These are phyloP conservation scores for Xenops minutus DNA, from an alignment of 2,797 vertebrate species.

Conservation along the genomic window DNA sequence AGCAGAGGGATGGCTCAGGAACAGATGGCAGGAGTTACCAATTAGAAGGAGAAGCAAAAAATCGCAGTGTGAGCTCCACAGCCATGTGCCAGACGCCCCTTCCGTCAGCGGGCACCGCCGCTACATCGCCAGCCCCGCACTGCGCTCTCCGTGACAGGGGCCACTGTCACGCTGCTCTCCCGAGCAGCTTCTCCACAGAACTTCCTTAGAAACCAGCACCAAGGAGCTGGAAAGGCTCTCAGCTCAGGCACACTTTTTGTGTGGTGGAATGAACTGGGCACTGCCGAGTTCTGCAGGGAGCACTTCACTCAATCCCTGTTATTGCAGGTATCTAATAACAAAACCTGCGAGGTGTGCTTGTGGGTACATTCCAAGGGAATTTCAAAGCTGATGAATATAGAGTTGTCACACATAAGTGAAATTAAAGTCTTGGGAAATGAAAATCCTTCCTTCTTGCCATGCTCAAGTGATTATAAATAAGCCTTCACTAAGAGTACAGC, in stretches of 20 bases:
- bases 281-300: neutral
- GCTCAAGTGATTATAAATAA: neutral
- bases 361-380: neutral
- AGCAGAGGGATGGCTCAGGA: conserved; percentile 9
- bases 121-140: neutral
- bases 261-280: neutral
- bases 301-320: neutral
- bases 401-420: neutral
- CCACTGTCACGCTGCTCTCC: neutral
- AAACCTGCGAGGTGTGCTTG: neutral
- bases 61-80: neutral
- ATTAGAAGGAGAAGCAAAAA: conserved; percentile 18
- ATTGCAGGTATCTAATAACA: neutral
- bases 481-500: neutral
- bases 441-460: neutral
- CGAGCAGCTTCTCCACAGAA: neutral
- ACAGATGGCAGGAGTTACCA: conserved; percentile 53
- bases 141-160: neutral
- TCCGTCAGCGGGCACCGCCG: neutral
- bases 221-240: neutral
- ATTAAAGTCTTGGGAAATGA: neutral
- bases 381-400: neutral
- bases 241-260: neutral
- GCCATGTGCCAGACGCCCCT: conserved; percentile 23
- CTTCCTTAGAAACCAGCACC: neutral